Conservation (phyloP, 2,113 vertebrate species). For the Oriolus oriolus region DNA sequence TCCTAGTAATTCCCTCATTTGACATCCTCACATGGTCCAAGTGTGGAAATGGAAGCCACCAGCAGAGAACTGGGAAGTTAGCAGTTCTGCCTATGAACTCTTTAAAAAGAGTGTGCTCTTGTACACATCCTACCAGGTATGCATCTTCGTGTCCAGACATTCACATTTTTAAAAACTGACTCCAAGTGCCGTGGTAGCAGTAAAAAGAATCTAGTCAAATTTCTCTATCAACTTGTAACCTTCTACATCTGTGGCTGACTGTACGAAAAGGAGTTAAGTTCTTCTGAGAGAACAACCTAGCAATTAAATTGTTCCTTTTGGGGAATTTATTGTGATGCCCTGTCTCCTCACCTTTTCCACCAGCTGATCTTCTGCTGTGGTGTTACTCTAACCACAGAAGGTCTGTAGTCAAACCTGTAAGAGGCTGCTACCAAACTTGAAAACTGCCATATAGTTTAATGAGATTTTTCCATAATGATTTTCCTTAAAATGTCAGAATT, state of each 20-base stretch:
- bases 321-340: background rate
- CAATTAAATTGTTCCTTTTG: background rate
- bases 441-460: background rate
- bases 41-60: background rate
- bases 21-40: background rate
- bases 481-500: constrained; percentile 18
- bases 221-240: background rate
- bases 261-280: background rate
- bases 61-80: background rate
- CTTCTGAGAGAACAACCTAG: background rate
- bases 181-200: background rate
- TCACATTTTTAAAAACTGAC: background rate
- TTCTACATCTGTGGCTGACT: background rate
- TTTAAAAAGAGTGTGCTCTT: background rate
- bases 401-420: background rate
- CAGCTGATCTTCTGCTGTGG: background rate
- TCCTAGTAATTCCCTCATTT: background rate
- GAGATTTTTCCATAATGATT: background rate
- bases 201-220: background rate
- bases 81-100: background rate
- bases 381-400: background rate
- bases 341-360: background rate
- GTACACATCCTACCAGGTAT: background rate
- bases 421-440: background rate
- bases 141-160: background rate